A percentile compares a stretch with the other conserved stretches of the same genome.
Evolutionary conservation across 2,888 invertebrate genomes (phyloP).

Genomic region (Lapara coniferarum): DNA sequence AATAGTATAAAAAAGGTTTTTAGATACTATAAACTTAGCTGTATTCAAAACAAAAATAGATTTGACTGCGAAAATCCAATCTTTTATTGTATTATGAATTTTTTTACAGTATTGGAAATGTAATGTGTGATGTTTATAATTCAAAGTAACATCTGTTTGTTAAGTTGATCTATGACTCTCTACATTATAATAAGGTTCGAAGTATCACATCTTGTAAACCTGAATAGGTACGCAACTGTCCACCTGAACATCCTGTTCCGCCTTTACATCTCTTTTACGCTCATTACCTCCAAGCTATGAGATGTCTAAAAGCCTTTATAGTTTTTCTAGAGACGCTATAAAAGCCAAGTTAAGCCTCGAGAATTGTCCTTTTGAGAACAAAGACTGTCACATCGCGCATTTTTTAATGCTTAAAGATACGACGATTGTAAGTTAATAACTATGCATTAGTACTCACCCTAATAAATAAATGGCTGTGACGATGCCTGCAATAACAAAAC

Average conservation of each 20-base stretch:
- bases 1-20: no score
- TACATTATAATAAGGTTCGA: background rate
- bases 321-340: slow-evolving; percentile 11
- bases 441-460: slow-evolving; percentile 82
- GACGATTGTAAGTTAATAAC: background rate
- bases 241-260: slow-evolving; percentile 13
- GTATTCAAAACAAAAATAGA: no score
- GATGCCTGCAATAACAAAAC: slow-evolving; percentile 93
- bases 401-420: background rate
- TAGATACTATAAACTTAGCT: no score
- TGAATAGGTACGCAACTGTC: slow-evolving; percentile 1
- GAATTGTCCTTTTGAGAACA: slow-evolving; percentile 19
- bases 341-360: slow-evolving; percentile 11
- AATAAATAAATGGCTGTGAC: slow-evolving; percentile 94
- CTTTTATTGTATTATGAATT: no score
- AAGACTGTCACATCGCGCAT: background rate
- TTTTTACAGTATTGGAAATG: no score
- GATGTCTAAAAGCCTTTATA: slow-evolving; percentile 18
- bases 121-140: no score
- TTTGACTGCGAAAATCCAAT: no score
- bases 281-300: slow-evolving; percentile 14
- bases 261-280: slow-evolving; percentile 14
- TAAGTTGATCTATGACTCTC: background rate
- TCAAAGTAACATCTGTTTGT: no score
- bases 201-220: background rate